Percentiles rank a stretch among this genome's conserved stretches.
Conservation (phyloP, 2,888 invertebrate genomes). For the Ectemnius lituratus region DNA sequence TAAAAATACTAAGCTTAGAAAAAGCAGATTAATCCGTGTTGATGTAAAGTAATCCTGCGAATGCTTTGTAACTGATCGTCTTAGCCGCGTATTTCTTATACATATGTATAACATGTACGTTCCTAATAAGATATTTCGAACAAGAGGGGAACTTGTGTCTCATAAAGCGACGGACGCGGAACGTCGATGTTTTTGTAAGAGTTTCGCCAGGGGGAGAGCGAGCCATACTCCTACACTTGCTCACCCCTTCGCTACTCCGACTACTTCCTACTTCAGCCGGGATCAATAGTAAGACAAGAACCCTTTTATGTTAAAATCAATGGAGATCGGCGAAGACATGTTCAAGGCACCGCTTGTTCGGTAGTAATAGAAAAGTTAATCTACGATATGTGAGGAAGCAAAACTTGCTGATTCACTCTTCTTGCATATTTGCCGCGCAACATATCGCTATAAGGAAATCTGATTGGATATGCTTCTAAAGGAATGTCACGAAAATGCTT, state of each 20-base stretch:
- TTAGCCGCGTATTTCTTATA: too few species aligned
- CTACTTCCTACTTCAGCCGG: neutral
- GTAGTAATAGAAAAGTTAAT: neutral
- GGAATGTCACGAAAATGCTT: too few species aligned
- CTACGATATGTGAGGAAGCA: neutral
- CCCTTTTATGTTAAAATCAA: too few species aligned
- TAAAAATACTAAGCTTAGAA: too few species aligned
- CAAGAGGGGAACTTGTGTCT: conserved; percentile 11
- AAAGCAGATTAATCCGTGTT: neutral
- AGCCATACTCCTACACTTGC: too few species aligned
- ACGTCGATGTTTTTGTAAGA: conserved; percentile 34
- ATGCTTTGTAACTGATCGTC: neutral
- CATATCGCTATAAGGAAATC: too few species aligned
- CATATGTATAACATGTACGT: too few species aligned
- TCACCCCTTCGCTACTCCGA: neutral
- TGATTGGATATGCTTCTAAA: too few species aligned
- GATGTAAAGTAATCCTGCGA: neutral
- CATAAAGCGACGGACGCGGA: conserved; percentile 37
- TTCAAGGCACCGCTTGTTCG: too few species aligned
- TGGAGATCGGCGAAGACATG: too few species aligned
- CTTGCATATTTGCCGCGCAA: neutral
- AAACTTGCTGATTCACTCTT: neutral
- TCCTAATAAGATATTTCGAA: neutral
- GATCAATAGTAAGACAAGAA: too few species aligned
- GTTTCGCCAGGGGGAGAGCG: neutral